Evolutionary conservation across 2,888 invertebrate species (phyloP).

Genomic region (Barypeithes pellucidus): DNA sequence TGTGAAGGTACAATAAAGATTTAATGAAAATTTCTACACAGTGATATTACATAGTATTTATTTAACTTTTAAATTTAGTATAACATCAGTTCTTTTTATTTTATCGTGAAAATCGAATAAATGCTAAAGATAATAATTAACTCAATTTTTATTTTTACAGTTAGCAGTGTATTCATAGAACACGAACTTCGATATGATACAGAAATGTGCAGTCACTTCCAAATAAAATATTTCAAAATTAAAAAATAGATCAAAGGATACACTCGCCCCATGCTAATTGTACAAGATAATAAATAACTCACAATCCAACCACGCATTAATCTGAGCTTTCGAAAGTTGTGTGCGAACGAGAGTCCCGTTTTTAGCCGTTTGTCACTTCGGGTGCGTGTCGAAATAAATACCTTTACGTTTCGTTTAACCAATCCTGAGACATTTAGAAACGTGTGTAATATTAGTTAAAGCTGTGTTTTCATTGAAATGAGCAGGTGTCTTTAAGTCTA

Average conservation of each 20-base stretch:
- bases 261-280: constrained; percentile 23
- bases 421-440: constrained; percentile 62
- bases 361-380: constrained; percentile 57
- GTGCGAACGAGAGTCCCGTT: constrained; percentile 49
- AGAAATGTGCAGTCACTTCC: neutral
- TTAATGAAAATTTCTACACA: too few species aligned
- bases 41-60: too few species aligned
- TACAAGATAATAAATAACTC: constrained; percentile 45
- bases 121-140: too few species aligned
- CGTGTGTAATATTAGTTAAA: constrained; percentile 63
- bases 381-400: constrained; percentile 58
- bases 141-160: neutral
- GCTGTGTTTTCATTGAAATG: constrained; percentile 62
- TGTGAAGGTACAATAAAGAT: too few species aligned
- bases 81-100: too few species aligned
- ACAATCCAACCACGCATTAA: constrained; percentile 40
- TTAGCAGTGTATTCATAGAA: neutral
- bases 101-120: too few species aligned
- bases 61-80: too few species aligned
- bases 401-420: constrained; percentile 59
- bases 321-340: constrained; percentile 41
- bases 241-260: constrained; percentile 48
- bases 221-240: constrained; percentile 24
- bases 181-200: neutral
- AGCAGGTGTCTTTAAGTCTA: constrained; percentile 63